These are phyloP conservation scores for Melieria omissa DNA, from an alignment of 2,888 invertebrate genomes.

Conservation along the genomic window DNA sequence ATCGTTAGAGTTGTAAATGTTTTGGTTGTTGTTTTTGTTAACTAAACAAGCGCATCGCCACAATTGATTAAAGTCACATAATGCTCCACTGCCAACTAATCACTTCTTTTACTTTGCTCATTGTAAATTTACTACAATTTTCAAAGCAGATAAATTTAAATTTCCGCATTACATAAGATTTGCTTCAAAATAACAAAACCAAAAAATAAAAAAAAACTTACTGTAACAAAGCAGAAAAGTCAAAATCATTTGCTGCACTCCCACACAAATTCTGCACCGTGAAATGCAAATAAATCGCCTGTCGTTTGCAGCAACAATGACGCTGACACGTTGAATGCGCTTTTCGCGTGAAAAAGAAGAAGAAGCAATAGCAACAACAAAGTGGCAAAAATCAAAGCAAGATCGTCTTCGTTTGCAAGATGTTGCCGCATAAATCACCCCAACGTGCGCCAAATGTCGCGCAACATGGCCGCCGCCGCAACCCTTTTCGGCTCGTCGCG, in stretches of 20 bases:
- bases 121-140: too few species aligned
- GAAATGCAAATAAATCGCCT: slow-evolving; percentile 14
- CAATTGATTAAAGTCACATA: too few species aligned
- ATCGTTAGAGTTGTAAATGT: too few species aligned
- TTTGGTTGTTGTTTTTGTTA: too few species aligned
- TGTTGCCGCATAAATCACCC: slow-evolving; percentile 28
- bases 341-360: not conserved
- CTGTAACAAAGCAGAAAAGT: not conserved
- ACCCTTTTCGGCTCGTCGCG: too few species aligned
- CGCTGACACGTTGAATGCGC: not conserved
- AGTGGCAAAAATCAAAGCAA: not conserved
- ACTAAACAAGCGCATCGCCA: too few species aligned
- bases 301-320: slow-evolving; percentile 18
- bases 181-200: too few species aligned
- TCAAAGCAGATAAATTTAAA: too few species aligned
- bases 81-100: too few species aligned
- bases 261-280: slow-evolving; percentile 16
- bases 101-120: too few species aligned
- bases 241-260: slow-evolving; percentile 10
- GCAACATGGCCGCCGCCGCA: slow-evolving; percentile 16
- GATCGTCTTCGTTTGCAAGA: not conserved
- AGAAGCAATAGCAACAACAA: slow-evolving; percentile 8
- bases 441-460: slow-evolving; percentile 26
- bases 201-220: too few species aligned
- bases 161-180: too few species aligned